These are phyloP conservation scores for Apus apus DNA, from an alignment of 2,113 vertebrate genomes.

Conservation along the genomic window DNA sequence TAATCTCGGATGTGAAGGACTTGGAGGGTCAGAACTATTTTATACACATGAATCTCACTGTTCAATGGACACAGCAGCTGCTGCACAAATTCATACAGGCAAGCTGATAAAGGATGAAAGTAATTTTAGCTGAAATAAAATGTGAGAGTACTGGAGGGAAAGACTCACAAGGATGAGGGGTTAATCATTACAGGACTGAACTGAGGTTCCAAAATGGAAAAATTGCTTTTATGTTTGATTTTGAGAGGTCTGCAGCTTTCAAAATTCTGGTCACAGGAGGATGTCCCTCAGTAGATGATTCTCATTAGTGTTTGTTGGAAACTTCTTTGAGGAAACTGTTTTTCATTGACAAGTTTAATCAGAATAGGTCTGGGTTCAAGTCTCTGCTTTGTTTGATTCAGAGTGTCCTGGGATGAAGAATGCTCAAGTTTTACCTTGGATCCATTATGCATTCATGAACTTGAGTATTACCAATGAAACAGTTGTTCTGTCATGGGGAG, in stretches of 20 bases:
- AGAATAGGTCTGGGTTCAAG: background rate
- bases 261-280: slow-evolving; percentile 39
- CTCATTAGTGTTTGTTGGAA: slow-evolving; percentile 52
- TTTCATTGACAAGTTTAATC: slow-evolving; percentile 45
- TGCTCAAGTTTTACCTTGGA: background rate
- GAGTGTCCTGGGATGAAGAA: background rate
- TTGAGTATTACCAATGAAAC: background rate
- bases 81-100: slow-evolving; percentile 59
- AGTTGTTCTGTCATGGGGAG: background rate
- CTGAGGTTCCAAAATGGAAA: slow-evolving; percentile 51
- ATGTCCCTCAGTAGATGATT: slow-evolving; percentile 1
- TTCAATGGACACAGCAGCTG: slow-evolving; percentile 58
- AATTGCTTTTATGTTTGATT: slow-evolving; percentile 67
- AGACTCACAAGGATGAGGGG: slow-evolving; percentile 59
- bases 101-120: slow-evolving; percentile 71
- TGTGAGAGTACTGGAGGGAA: slow-evolving; percentile 47
- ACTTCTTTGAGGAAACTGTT: background rate
- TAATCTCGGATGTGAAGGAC: slow-evolving; percentile 30
- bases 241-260: slow-evolving; percentile 46
- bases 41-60: slow-evolving; percentile 58
- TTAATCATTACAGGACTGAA: slow-evolving; percentile 68
- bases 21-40: slow-evolving; percentile 56
- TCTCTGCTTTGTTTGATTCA: background rate
- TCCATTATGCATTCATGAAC: background rate
- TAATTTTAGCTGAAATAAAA: slow-evolving; percentile 71